Evolutionary conservation across 2,113 vertebrate species (phyloP).

Genomic region (Thermophis baileyi): DNA sequence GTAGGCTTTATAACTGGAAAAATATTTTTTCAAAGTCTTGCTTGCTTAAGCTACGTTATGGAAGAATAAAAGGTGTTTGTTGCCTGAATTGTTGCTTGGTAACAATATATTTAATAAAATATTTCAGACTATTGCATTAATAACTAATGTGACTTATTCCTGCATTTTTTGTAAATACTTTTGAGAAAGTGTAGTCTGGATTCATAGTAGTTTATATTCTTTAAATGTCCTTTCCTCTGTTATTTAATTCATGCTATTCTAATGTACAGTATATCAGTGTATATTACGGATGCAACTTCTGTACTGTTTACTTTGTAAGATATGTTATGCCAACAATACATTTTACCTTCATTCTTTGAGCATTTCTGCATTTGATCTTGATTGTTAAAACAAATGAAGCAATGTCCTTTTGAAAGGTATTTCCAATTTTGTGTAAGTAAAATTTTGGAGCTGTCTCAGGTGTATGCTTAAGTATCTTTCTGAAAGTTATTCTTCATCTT

Average conservation of each 20-base stretch:
- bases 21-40: slow-evolving; percentile 3
- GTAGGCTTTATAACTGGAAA: not conserved
- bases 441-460: not conserved
- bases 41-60: not conserved
- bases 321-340: slow-evolving; percentile 64
- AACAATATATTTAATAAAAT: not conserved
- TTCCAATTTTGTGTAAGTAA: slow-evolving; percentile 35
- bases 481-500: not conserved
- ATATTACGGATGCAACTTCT: slow-evolving; percentile 60
- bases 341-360: slow-evolving; percentile 46
- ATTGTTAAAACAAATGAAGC: slow-evolving; percentile 69
- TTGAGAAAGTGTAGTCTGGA: slow-evolving; percentile 46
- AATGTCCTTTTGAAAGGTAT: slow-evolving; percentile 28
- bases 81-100: slow-evolving; percentile 15
- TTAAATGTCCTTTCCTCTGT: slow-evolving; percentile 44
- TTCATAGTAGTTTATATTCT: slow-evolving; percentile 36
- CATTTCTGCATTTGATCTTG: slow-evolving; percentile 62
- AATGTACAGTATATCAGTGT: slow-evolving; percentile 48
- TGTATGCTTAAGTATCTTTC: not conserved
- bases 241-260: slow-evolving; percentile 60
- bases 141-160: not conserved
- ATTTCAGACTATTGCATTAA: slow-evolving; percentile 21
- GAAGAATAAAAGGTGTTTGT: slow-evolving; percentile 11
- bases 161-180: slow-evolving; percentile 16
- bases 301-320: slow-evolving; percentile 65